Evolutionary conservation across 2,797 vertebrate species (phyloP), one percentile per base, ranked within the genome.

Genomic region (Schizopygopsis malacanthus): DNA sequence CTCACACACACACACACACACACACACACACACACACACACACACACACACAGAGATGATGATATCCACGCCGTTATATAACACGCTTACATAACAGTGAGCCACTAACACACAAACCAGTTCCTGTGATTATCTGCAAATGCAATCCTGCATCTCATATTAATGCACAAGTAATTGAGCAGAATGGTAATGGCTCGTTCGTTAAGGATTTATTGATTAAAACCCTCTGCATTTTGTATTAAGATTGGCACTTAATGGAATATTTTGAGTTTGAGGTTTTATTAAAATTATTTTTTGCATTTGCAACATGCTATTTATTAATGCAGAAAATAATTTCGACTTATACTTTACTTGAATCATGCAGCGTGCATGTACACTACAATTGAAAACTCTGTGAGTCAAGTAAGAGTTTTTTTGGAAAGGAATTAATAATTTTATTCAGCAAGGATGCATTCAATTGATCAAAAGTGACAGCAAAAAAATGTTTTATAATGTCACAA

Each of bases 21-120:
- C 28, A 28, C 28, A 28, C 28, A 28, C 28, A 28, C 28, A 28
- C 28, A 28, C 28, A 28, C 28, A 28, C 28, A 28, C 28, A 28
- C 28, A 28, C 28, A 28, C 28, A 28, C 28, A 28, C 28, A 28
- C 28, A 28, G 1, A 28, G 28, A 61, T 61, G 81, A 81, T 69
- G 47, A 79, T 54, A 79, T 89, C 91, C 89, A 90, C 91, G 91
- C 91, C 4, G 54, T 83, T 83, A 83, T 63, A 45, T 83, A 83
- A 83, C 70, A 63, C 41, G 37, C 18, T 83, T 83, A 63, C 25
- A 28, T 28, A 28, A 28, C 25, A 28, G 25, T 28, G 25, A 28
- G 25, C 25, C 25, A 28, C 25, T 28, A 28, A 28, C 25, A 28
- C 25, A 28, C 25, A 28, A 28, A 28, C 25, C 28, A 28, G 28